Evolutionary conservation across 2,888 invertebrate species (phyloP), one percentile per base, ranked within the genome.

Genomic region (Dasypolia templi): DNA sequence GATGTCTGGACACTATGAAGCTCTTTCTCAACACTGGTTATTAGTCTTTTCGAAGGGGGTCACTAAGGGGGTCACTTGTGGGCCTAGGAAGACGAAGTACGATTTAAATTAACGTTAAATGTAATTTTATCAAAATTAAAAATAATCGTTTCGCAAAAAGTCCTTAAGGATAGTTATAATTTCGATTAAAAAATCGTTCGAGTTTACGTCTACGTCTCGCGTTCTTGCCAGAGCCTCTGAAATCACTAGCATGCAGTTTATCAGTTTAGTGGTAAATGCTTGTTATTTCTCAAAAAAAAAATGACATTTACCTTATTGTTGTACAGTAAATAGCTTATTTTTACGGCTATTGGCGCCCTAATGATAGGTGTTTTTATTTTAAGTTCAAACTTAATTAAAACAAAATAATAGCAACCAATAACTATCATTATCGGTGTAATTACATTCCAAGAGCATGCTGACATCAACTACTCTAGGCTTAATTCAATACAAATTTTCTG

Each of bases 391-490:
- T 19, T 9, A 35, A 49, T 35, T 1, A 14, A 78, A 32, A 58
- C 22, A 77, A 49, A 42, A 56, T 3, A 32, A 11, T 11, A 11
- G 5, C 46, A 58, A 49, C 9, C 56, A 78, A 58, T 44, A 69
- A 69, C 17, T n/a, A n/a, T 19, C 49, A 35, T 9, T 78, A 75
- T 58, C 32, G 44, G n/a, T 77, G 22, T 69, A 51, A 69, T 51
- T 58, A 69, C 42, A 14, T 32, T 32, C 22, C 19, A 39, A 77
- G 44, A 44, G 39, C 35, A 39, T 39, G 14, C 9, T 12, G 12
- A 14, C 39, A 39, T 39, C 39, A 29, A 26, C 6, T 67, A 46
- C 63, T 66, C 9, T 32, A 32, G 58, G 39, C 17, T 66, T 42
- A 42, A 35, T 75, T 68, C 26, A 69, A 29, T 75, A 78, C 14